Evolutionary conservation across 2,113 vertebrate species (phyloP).

Genomic region (Lethenteron camtschaticum): DNA sequence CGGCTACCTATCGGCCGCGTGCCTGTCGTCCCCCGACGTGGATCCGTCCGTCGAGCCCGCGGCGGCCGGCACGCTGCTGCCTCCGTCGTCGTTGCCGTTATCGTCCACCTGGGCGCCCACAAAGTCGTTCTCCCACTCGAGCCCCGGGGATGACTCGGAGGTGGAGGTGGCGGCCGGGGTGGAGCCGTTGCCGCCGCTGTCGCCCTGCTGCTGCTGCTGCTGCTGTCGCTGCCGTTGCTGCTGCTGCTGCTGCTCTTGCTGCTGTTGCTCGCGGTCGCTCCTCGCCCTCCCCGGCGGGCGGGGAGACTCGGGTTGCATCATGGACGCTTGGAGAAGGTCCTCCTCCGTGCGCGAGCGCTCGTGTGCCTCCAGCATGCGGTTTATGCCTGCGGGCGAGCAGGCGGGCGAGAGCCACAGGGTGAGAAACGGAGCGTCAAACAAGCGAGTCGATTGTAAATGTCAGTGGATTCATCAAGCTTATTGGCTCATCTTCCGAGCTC

Average conservation of each 20-base stretch:
- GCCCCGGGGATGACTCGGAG: conserved; percentile 63
- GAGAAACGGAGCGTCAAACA: too few relatives aligned
- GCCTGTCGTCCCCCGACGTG: too few relatives aligned
- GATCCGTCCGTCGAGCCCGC: conserved; percentile 36
- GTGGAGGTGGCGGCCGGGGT: conserved; percentile 35
- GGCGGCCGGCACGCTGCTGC: conserved; percentile 48
- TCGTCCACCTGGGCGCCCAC: conserved; percentile 57
- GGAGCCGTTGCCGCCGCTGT: not conserved
- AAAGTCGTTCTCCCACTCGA: conserved; percentile 97
- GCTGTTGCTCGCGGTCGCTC: conserved; percentile 9
- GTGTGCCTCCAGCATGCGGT: conserved; percentile 7
- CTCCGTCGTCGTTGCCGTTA: conserved; percentile 39
- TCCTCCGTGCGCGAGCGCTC: conserved; percentile 83
- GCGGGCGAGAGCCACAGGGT: too few relatives aligned
- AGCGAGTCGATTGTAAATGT: too few relatives aligned
- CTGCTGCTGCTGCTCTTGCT: conserved; percentile 42
- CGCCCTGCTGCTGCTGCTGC: not conserved
- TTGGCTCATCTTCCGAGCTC: too few relatives aligned
- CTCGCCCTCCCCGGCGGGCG: not conserved
- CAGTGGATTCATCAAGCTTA: too few relatives aligned
- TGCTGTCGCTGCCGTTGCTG: not conserved
- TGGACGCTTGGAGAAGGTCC: conserved; percentile 66
- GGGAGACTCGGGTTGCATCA: conserved; percentile 17
- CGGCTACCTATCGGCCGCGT: too few relatives aligned
- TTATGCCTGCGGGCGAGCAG: not conserved